Percentiles rank a stretch among this genome's conserved stretches.
Conservation (phyloP, 2,797 vertebrate genomes). For the Crocodylus rhombifer region DNA sequence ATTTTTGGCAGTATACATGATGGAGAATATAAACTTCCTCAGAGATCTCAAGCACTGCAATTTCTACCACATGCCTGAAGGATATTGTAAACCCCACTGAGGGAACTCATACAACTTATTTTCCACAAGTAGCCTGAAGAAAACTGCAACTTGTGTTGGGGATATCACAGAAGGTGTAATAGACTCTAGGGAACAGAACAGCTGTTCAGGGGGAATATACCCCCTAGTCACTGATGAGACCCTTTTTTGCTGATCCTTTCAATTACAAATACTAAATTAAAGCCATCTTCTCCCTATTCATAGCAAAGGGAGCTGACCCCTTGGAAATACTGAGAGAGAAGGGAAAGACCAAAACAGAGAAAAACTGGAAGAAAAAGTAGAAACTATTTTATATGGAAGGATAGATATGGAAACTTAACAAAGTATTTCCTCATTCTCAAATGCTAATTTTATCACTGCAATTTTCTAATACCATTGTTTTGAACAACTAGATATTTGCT, state of each 20-base stretch:
- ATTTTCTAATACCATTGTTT: not conserved
- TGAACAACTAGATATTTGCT: rapidly evolving
- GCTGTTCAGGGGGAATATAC: too few species aligned
- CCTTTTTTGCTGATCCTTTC: not conserved
- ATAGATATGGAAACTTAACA: not conserved
- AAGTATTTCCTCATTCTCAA: not conserved
- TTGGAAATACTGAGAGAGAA: not conserved
- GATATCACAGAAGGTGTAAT: constrained; percentile 6
- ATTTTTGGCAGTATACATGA: not conserved
- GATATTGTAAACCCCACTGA: not conserved
- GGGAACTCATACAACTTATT: not conserved
- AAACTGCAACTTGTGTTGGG: not conserved
- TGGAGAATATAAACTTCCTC: not conserved
- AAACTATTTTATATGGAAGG: not conserved
- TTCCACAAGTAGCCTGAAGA: not conserved
- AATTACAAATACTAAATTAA: not conserved
- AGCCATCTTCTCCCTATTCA: not conserved
- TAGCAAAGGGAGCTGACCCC: not conserved
- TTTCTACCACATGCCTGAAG: not conserved
- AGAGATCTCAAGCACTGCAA: not conserved
- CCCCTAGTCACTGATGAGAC: not conserved
- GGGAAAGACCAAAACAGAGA: not conserved
- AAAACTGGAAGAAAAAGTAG: not conserved
- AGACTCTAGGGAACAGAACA: not conserved
- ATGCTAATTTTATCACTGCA: not conserved